phyloP scores from a whole-genome alignment of 2,113 vertebrate genomes.

The Phalacrocorax brasilianus region DNA sequence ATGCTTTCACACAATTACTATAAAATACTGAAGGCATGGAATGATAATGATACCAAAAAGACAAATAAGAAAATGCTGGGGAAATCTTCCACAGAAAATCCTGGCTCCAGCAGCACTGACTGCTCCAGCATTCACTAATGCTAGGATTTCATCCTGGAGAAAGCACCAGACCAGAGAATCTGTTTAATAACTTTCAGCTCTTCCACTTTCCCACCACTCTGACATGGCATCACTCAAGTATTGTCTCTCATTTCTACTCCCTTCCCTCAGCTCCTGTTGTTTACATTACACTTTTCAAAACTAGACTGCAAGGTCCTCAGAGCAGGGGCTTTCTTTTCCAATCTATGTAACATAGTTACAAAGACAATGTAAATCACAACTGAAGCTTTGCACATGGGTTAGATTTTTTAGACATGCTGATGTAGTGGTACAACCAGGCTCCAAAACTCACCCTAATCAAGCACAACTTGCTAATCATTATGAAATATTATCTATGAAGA shows the following conservation, averaged over 20 bases:
- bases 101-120: neutral
- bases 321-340: neutral
- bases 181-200: neutral
- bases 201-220: neutral
- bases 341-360: fast-evolving
- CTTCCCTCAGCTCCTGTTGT: neutral
- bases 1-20: neutral
- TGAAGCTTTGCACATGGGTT: neutral
- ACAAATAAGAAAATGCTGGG: neutral
- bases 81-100: neutral
- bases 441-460: neutral
- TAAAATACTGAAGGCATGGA: neutral
- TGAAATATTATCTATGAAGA: neutral
- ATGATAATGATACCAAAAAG: neutral
- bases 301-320: neutral
- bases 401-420: neutral
- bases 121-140: neutral
- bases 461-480: neutral
- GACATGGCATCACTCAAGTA: neutral
- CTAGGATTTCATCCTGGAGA: neutral
- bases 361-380: neutral
- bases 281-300: neutral
- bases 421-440: fast-evolving
- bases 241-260: neutral
- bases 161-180: neutral